Conservation (phyloP, 2,797 vertebrate genomes). For the Melanotaenia nigrans region DNA sequence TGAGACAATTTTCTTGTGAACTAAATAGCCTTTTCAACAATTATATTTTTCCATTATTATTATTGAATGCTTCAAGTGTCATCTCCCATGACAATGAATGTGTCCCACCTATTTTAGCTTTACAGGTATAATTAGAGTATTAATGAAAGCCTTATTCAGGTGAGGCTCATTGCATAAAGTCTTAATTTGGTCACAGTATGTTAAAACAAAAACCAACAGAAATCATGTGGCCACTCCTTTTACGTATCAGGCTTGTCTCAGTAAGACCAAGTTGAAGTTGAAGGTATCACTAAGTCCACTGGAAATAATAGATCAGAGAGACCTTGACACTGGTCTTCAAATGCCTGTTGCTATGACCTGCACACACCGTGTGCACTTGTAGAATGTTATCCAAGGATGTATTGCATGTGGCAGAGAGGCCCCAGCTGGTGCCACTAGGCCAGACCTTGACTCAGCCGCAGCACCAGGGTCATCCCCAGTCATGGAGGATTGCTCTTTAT, state of each 20-base stretch:
- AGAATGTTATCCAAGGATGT: conserved; percentile 35
- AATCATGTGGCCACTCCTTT: conserved; percentile 19
- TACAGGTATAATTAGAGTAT: not conserved
- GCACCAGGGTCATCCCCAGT: conserved; percentile 58
- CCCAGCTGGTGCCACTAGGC: conserved; percentile 70
- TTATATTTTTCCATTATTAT: not conserved
- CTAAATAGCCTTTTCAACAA: not conserved
- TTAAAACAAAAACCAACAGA: conserved; percentile 33
- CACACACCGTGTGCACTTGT: conserved; percentile 22
- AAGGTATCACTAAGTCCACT: conserved; percentile 25
- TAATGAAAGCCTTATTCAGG: conserved; percentile 57
- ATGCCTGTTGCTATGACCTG: conserved; percentile 13
- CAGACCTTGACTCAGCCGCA: conserved; percentile 65
- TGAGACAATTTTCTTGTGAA: not conserved
- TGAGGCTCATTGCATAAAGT: conserved; percentile 19
- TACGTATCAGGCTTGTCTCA: conserved; percentile 27
- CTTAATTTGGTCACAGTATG: conserved; percentile 46
- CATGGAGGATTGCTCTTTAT: conserved; percentile 70
- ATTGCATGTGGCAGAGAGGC: conserved; percentile 64
- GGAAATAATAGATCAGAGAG: conserved; percentile 9
- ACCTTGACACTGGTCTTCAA: conserved; percentile 3
- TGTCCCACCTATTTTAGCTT: not conserved
- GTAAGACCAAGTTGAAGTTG: conserved; percentile 34
- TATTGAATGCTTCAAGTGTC: not conserved
- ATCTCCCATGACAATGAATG: not conserved